Evolutionary conservation across 2,113 vertebrate species (phyloP).

Genomic region (Rhinopithecus roxellana): DNA sequence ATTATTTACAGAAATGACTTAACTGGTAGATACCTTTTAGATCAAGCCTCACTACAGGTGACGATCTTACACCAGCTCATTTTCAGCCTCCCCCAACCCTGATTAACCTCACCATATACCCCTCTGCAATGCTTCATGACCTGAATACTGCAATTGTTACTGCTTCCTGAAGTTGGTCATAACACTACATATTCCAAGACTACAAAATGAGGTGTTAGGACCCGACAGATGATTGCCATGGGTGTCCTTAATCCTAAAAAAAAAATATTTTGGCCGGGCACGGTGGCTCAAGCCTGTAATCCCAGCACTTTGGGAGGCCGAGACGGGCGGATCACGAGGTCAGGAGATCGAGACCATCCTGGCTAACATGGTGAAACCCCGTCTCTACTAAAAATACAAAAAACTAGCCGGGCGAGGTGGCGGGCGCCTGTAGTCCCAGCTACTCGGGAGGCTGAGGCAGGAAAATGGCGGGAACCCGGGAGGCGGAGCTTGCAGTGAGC

Average conservation of each 20-base stretch:
- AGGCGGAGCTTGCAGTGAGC: too few relatives aligned
- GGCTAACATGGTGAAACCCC: too few relatives aligned
- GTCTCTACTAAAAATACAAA: too few relatives aligned
- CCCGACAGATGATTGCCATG: not conserved
- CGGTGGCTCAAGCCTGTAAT: too few relatives aligned
- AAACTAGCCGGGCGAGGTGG: too few relatives aligned
- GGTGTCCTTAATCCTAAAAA: not conserved
- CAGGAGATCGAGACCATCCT: too few relatives aligned
- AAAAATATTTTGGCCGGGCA: not conserved
- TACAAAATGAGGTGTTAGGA: not conserved
- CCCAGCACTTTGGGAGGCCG: too few relatives aligned
- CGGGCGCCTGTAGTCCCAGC: too few relatives aligned
- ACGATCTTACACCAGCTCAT: not conserved
- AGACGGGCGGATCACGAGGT: too few relatives aligned
- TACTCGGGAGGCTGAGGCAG: too few relatives aligned
- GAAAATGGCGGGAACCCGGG: too few relatives aligned
- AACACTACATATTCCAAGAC: not conserved
- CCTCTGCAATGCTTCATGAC: not conserved
- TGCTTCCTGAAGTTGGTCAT: not conserved
- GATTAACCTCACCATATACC: not conserved
- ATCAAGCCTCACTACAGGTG: not conserved
- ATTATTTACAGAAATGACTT: not conserved
- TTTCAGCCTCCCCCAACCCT: not conserved
- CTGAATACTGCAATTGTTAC: not conserved
- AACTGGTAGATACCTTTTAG: not conserved